Conservation (phyloP, 2,113 vertebrate genomes). For the Jacana jacana region DNA sequence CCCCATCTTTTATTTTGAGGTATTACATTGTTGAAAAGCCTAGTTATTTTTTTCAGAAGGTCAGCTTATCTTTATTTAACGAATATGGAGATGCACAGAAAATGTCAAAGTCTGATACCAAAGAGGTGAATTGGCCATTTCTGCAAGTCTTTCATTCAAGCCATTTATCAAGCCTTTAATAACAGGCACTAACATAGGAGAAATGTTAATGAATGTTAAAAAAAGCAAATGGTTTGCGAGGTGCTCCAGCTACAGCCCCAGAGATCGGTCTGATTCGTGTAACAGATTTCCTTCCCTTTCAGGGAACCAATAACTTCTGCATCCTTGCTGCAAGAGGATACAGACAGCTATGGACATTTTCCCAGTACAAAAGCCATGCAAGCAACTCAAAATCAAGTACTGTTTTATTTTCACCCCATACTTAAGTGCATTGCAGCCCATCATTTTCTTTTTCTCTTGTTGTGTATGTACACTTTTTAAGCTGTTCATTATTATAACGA, state of each 20-base stretch:
- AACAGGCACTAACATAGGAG: background rate
- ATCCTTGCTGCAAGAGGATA: background rate
- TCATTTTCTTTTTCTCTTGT: background rate
- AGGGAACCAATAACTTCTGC: background rate
- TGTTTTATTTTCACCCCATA: background rate
- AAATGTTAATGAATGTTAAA: background rate
- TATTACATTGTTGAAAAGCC: background rate
- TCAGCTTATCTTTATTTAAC: background rate
- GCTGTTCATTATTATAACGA: background rate
- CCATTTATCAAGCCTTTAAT: background rate
- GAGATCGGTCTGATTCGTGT: background rate
- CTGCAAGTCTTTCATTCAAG: background rate
- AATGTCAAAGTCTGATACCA: background rate
- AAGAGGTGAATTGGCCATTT: background rate
- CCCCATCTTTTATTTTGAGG: background rate
- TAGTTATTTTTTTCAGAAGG: background rate
- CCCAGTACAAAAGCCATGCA: background rate
- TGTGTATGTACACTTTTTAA: background rate
- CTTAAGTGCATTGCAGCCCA: background rate
- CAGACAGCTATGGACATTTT: background rate
- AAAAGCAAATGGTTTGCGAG: background rate
- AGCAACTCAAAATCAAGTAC: background rate
- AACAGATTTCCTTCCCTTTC: slow-evolving; percentile 10
- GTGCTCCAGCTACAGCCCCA: background rate
- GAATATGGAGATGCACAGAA: background rate